A percentile compares a stretch with the other conserved stretches of the same genome.
These are phyloP conservation scores for Ancistrus triradiatus DNA, from an alignment of 2,113 vertebrate species.

Conservation along the genomic window DNA sequence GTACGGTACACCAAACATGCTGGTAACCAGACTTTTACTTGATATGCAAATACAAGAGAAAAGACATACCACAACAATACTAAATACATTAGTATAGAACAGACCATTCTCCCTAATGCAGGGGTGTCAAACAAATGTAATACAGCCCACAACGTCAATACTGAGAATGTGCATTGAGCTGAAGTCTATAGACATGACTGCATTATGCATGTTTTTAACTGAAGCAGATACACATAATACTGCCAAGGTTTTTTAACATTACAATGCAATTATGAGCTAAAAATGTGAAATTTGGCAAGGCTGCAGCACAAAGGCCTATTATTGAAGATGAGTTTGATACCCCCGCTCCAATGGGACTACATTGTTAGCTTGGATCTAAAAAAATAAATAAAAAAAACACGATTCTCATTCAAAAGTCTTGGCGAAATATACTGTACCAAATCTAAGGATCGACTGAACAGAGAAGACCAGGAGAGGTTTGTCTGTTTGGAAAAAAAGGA, in stretches of 20 bases:
- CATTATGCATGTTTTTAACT: too few relatives aligned
- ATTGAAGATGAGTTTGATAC: not conserved
- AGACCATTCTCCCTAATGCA: too few relatives aligned
- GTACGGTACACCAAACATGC: not conserved
- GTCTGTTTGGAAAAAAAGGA: constrained; percentile 72
- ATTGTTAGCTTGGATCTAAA: too few relatives aligned
- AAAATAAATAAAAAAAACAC: not conserved
- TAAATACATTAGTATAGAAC: not conserved
- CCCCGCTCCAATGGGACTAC: not conserved
- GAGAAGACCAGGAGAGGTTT: constrained; percentile 77
- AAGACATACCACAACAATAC: not conserved
- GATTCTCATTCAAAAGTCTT: constrained; percentile 8
- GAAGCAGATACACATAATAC: too few relatives aligned
- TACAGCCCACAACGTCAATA: too few relatives aligned
- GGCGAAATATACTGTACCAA: constrained; percentile 72
- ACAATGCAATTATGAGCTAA: too few relatives aligned
- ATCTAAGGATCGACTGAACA: constrained; percentile 79
- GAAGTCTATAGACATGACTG: too few relatives aligned
- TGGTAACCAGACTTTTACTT: constrained; percentile 6
- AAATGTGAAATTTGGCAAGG: too few relatives aligned
- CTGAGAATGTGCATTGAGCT: too few relatives aligned
- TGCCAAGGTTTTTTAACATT: too few relatives aligned
- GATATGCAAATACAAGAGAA: constrained; percentile 1
- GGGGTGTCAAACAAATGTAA: too few relatives aligned
- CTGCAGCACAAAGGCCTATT: too few relatives aligned